Evolutionary conservation across 2,888 invertebrate species (phyloP).

Genomic region (Ceraclea dissimilis): DNA sequence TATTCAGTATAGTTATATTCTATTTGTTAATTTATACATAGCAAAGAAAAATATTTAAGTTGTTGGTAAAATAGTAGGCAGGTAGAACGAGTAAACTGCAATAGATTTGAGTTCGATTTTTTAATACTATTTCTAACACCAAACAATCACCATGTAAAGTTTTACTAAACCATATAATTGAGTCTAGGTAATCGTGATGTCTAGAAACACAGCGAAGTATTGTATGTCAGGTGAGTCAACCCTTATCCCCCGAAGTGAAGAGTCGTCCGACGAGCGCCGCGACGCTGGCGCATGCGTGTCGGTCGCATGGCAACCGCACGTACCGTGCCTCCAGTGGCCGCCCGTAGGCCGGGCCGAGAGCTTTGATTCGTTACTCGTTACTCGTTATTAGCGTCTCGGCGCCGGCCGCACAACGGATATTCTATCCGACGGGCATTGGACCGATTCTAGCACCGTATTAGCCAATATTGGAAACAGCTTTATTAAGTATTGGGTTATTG

Average conservation of each 20-base stretch:
- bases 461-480: slow-evolving; percentile 8
- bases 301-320: slow-evolving; percentile 27
- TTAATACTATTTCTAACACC: too few relatives aligned
- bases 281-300: slow-evolving; percentile 28
- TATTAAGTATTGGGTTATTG: slow-evolving; percentile 1
- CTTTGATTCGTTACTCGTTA: slow-evolving; percentile 21
- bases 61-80: too few relatives aligned
- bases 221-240: slow-evolving; percentile 1
- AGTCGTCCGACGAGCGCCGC: slow-evolving; percentile 4
- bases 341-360: slow-evolving; percentile 21
- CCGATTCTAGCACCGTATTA: slow-evolving; percentile 8
- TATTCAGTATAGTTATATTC: too few relatives aligned
- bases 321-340: slow-evolving; percentile 31
- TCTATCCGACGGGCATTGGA: slow-evolving; percentile 8
- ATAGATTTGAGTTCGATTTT: too few relatives aligned
- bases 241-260: slow-evolving; percentile 2
- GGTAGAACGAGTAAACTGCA: too few relatives aligned
- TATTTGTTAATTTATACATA: too few relatives aligned
- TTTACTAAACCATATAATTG: too few relatives aligned
- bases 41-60: too few relatives aligned
- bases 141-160: too few relatives aligned
- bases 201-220: too few relatives aligned
- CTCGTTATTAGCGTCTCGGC: slow-evolving; percentile 15
- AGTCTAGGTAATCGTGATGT: too few relatives aligned
- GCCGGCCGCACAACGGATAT: slow-evolving; percentile 12